Evolutionary conservation across 2,888 invertebrate species (phyloP).

Genomic region (Scrobipalpa atriplicella): DNA sequence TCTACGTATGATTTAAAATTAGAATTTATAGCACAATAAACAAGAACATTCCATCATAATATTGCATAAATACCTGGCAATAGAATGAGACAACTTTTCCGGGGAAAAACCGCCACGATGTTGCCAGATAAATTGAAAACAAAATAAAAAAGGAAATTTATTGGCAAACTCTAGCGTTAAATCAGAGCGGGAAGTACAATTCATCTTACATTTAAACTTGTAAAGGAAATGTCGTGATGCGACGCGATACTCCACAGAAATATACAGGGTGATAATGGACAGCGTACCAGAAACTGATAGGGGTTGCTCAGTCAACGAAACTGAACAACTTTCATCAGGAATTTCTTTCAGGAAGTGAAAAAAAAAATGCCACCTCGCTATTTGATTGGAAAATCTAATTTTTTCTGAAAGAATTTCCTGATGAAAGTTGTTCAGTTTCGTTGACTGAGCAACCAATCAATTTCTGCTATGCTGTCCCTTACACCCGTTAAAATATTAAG

Average conservation of each 20-base stretch:
- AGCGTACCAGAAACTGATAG: background rate
- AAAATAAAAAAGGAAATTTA: conserved; percentile 23
- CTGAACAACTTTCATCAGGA: too few species aligned
- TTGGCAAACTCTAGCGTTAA: conserved; percentile 23
- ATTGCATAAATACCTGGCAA: background rate
- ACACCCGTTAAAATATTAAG: too few species aligned
- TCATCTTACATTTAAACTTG: conserved; percentile 24
- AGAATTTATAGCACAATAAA: background rate
- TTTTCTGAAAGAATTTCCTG: too few species aligned
- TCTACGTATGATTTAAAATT: background rate
- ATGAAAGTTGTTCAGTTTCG: too few species aligned
- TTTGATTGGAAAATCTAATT: too few species aligned
- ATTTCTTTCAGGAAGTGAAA: too few species aligned
- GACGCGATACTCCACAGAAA: conserved; percentile 7
- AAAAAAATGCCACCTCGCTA: too few species aligned
- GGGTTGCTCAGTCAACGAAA: too few species aligned
- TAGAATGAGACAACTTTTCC: background rate
- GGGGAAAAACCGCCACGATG: background rate
- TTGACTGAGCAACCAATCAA: too few species aligned
- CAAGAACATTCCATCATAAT: background rate
- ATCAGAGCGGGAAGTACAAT: conserved; percentile 15
- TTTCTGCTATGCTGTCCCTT: too few species aligned
- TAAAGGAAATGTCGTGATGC: conserved; percentile 13
- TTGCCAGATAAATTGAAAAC: conserved; percentile 8
- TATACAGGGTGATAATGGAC: background rate